phyloP scores from a whole-genome alignment of 1,140 invertebrate species.

The Ceratosolen solmsi region DNA sequence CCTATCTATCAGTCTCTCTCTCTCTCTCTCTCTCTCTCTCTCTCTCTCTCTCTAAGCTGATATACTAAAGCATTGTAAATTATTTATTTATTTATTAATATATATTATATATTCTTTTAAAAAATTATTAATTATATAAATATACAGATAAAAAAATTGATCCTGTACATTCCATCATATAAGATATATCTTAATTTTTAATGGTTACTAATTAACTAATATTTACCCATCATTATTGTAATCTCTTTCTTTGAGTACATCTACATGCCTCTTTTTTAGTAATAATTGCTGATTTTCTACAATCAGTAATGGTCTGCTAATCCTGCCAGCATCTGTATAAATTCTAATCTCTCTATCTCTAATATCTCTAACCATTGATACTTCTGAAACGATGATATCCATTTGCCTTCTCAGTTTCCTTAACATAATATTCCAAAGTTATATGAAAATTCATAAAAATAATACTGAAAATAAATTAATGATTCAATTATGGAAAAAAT shows the following conservation, averaged over 20 bases:
- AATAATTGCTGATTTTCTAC: slow-evolving; percentile 58
- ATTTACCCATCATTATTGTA: slow-evolving; percentile 54
- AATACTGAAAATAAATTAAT: slow-evolving; percentile 1
- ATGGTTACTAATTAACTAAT: too few species aligned
- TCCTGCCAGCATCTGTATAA: slow-evolving; percentile 60
- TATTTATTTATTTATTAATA: too few species aligned
- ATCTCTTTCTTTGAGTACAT: slow-evolving; percentile 55
- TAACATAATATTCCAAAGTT: neutral
- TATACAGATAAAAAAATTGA: too few species aligned
- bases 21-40: too few species aligned
- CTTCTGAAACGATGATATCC: slow-evolving; percentile 61
- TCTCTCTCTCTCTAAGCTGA: too few species aligned
- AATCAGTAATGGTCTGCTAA: slow-evolving; percentile 60
- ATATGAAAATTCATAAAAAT: neutral
- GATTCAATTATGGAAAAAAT: too few species aligned
- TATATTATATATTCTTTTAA: too few species aligned
- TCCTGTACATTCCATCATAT: too few species aligned
- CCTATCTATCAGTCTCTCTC: too few species aligned
- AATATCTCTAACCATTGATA: slow-evolving; percentile 60
- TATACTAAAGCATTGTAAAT: too few species aligned
- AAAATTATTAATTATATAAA: too few species aligned
- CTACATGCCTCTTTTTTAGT: slow-evolving; percentile 55
- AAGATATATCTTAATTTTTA: too few species aligned
- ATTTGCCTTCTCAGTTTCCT: slow-evolving; percentile 60
- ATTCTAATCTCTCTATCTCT: slow-evolving; percentile 60